A percentile compares a stretch with the other conserved stretches of the same genome.
These are phyloP conservation scores for Pangasianodon hypophthalmus DNA, from an alignment of 2,113 vertebrate genomes.

Conservation along the genomic window DNA sequence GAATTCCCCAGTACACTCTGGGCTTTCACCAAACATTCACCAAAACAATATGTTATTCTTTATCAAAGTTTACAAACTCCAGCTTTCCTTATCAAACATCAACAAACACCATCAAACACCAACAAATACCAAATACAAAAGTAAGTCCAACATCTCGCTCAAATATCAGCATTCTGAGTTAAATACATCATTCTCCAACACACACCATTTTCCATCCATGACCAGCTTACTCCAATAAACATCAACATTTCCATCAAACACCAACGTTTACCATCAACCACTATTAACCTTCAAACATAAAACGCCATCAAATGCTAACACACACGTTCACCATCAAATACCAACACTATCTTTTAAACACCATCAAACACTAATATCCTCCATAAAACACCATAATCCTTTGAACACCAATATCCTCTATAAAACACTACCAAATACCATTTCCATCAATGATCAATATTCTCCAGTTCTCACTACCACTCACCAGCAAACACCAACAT, in stretches of 20 bases:
- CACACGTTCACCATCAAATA: not conserved
- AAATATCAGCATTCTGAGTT: not conserved
- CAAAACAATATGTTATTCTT: not conserved
- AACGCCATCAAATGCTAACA: not conserved
- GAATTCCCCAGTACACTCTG: not conserved
- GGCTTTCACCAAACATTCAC: not conserved
- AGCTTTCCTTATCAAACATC: too few relatives aligned
- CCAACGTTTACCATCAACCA: not conserved
- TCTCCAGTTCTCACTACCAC: not conserved
- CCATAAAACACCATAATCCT: not conserved
- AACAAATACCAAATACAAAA: not conserved
- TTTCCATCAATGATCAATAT: not conserved
- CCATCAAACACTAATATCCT: not conserved
- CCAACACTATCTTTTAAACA: not conserved
- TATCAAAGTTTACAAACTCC: not conserved
- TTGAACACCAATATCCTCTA: not conserved
- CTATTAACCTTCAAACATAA: not conserved
- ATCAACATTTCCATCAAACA: not conserved
- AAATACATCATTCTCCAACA: not conserved
- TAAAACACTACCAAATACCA: not conserved
- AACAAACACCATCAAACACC: not conserved
- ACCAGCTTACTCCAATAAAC: not conserved
- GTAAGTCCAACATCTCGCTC: not conserved
- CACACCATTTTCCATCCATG: not conserved
- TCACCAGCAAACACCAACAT: not conserved